Evolutionary conservation across 2,113 vertebrate species (phyloP), one percentile per base, ranked within the genome.

Genomic region (Leucopternis melanops): DNA sequence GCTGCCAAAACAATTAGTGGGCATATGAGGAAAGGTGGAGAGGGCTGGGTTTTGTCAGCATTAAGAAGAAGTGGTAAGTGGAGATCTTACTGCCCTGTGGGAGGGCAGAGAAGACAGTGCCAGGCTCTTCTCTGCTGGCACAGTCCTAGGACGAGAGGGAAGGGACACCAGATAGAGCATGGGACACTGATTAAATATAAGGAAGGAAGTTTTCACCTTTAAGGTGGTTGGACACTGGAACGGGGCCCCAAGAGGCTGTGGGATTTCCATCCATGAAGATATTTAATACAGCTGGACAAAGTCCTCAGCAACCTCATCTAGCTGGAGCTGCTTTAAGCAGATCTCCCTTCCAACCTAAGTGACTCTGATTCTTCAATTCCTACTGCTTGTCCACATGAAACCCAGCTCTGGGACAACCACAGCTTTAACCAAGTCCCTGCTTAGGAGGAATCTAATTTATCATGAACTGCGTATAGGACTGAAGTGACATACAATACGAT

Each of bases 311-410:
- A 11, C n/a, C 10, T 40, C 50, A 50, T 8, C 79, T 50, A n/a
- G 11, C 2, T 57, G 69, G 63, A n/a, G 54, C 26, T 91, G 73
- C 45, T 72, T 55, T 73, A 59, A 75, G 66, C 50, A 99, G 36
- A 47, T 34, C 29, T 77, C 69, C 57, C 17, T 42, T 59, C 58
- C 45, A 82, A 32, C 19, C 47, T 49, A 65, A 32, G 45, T 0
- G 2, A 59, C 29, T 32, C 44, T 23, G 44, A 69, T 36, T 40
- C 66, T 74, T 69, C 71, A 36, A 8, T 72, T 58, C 83, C 57
- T 77, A 13, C n/a, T 49, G 72, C 58, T 31, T 17, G 15, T 40
- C 27, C 13, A 18, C 31, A n/a, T 16, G 40, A 81, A 63, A 79
- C 29, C 11, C 70, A 59, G 44, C 40, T 47, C 58, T 80, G 57